phyloP scores from a whole-genome alignment of 1,140 invertebrate species.

The Liolophura sinensis region DNA sequence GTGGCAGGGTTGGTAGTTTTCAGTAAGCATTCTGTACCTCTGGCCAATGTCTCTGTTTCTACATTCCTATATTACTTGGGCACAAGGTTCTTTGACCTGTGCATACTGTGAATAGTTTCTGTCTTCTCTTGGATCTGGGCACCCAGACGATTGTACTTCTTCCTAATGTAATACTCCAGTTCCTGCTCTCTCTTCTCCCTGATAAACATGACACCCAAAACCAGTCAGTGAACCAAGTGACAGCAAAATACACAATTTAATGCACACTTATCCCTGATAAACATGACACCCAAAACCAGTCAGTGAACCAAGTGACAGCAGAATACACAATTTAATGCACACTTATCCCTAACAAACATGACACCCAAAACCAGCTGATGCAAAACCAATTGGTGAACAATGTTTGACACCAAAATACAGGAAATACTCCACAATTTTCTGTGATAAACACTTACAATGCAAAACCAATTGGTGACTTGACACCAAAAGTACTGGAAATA shows the following conservation, averaged over 20 bases:
- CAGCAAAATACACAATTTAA: too few relatives aligned
- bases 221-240: neutral
- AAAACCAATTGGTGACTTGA: too few relatives aligned
- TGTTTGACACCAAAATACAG: too few relatives aligned
- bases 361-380: neutral
- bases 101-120: conserved; percentile 29
- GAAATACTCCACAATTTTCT: too few relatives aligned
- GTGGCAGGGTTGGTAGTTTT: too few relatives aligned
- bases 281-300: conserved; percentile 2
- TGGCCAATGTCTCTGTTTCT: too few relatives aligned
- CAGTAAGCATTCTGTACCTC: too few relatives aligned
- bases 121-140: conserved; percentile 37
- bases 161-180: conserved; percentile 54
- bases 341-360: conserved; percentile 44
- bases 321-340: too few relatives aligned
- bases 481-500: too few relatives aligned
- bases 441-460: too few relatives aligned
- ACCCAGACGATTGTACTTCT: conserved; percentile 53
- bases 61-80: conserved; percentile 25
- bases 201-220: conserved; percentile 18
- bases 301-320: neutral
- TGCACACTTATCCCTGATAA: conserved; percentile 50
- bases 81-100: conserved; percentile 34
- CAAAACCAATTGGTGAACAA: too few relatives aligned
- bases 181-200: conserved; percentile 55